Evolutionary conservation across 1,140 invertebrate genomes (phyloP), one percentile per base, ranked within the genome.

Genomic region (Aphis craccivora): DNA sequence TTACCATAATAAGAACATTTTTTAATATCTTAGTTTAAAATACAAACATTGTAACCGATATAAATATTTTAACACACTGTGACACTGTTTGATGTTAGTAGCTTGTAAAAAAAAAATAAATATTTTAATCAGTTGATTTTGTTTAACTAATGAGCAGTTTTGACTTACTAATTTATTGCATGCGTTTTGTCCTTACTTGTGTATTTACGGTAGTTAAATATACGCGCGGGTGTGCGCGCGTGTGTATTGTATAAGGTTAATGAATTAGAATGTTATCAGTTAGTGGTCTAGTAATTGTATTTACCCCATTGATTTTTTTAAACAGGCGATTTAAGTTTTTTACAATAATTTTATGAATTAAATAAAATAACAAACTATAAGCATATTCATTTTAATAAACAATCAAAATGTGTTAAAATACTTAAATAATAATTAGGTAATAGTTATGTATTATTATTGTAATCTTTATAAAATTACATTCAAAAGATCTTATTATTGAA

Each of bases 211-310:
- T 92, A 83, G 43, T 83, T 83, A 83, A 83, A 35, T 51, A 37
- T 37, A 18, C 60, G 60, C 9, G 14, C 60, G 30, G 5, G 60
- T 25, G 55, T 0, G 30, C 14, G 55, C 25, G 14, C 25, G 55
- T 83, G 43, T 83, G 3, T 92, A 53, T 48, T 92, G 43, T 51
- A 45, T 48, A 35, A 92, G 3, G 37, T 35, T 76, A 92, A 48
- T 92, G 43, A 92, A 83, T 92, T 51, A 81, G 45, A 92, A 83
- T 51, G 45, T 92, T 45, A 83, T 92, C 90, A 81, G 90, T 92
- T 3, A 48, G 30, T 35, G 43, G 43, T 92, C n/a, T 92, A 90
- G 7, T 43, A 43, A 45, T 67, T 90, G 60, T 25, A 55, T 83
- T 83, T 83, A 76, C 60, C 60, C 60, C 60, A 76, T 76, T 76